Base-by-base conservation (phyloP, 2,113 vertebrate genomes). In the Leucosticte australis region DNA sequence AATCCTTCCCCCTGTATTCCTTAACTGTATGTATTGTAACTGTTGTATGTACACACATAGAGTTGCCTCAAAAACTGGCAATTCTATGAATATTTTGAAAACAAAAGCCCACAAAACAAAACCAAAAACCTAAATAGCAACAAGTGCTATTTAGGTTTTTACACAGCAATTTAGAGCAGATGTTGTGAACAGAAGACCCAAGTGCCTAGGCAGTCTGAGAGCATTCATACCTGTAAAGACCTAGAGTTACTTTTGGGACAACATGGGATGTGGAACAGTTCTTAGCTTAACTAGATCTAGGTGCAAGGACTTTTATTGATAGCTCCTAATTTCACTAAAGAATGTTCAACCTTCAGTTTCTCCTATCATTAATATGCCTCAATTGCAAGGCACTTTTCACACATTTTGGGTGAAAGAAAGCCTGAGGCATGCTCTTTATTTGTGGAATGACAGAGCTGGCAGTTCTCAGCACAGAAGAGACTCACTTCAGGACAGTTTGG, bases 1-100 rank as follows among this genome's bases (percentile, higher is more conserved):
- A 44, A 35, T 2, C 8, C 5, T 5, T 19, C 6, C 6, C 0
- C 1, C 20, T 26, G 15, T 39, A 49, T 84, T 91, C n/a, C 10
- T 22, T 59, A n/a, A n/a, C n/a, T 35, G 15, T 35, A 24, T 24
- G 15, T 24, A 8, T 35, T 23, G 7, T 24, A 35, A 31, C 10
- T 41, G 5, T 9, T 35, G 3, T 12, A 24, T 3, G 2, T 16
- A 10, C 5, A 53, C 50, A n/a, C 16, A 22, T 2, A 10, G 6
- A 64, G 27, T 13, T 33, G 17, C 30, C 78, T 73, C 13, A 44
- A 69, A 37, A 92, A 7, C 37, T 23, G 23, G 5, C 13, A 67
- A 12, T 46, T 83, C 59, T n/a, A 21, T 14, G 73, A 76, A 50
- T 68, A 64, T 47, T 81, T 64, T 49, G 68, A 27, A 78, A 68